Evolutionary conservation across 2,888 invertebrate species (phyloP).

Genomic region (Penaeus monodon): DNA sequence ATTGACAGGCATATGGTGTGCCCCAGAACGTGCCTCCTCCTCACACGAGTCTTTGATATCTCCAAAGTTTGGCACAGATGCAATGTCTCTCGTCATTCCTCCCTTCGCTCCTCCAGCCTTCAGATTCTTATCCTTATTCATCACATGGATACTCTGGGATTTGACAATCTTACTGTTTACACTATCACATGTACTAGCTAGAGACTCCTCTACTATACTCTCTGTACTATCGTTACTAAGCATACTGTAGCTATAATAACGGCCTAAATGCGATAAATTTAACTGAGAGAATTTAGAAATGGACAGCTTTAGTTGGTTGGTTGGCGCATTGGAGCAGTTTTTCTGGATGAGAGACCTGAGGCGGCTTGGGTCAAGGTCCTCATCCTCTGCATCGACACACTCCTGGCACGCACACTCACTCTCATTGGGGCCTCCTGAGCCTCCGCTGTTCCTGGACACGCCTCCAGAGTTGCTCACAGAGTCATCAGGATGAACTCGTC

Average conservation of each 20-base stretch:
- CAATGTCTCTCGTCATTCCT: conserved; percentile 60
- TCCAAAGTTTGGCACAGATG: conserved; percentile 65
- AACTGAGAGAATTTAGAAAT: conserved; percentile 81
- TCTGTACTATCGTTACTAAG: conserved; percentile 79
- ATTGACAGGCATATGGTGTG: conserved; percentile 44
- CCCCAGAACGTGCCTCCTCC: conserved; percentile 3
- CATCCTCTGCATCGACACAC: conserved; percentile 70
- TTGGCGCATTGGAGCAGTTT: conserved; percentile 59
- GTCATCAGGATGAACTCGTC: conserved; percentile 68
- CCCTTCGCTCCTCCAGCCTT: conserved; percentile 20
- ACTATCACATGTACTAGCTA: conserved; percentile 64
- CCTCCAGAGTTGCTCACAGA: conserved; percentile 7
- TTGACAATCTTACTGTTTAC: conserved; percentile 62
- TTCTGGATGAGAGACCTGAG: conserved; percentile 60
- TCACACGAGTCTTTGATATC: conserved; percentile 49
- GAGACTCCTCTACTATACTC: conserved; percentile 69
- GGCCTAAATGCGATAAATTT: conserved; percentile 77
- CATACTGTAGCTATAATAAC: conserved; percentile 80
- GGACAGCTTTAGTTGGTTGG: conserved; percentile 65
- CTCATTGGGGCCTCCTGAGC: conserved; percentile 66
- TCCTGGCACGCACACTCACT: conserved; percentile 71
- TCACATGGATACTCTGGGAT: conserved; percentile 62
- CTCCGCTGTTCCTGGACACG: neutral
- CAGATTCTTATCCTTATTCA: conserved; percentile 59
- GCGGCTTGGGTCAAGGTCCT: conserved; percentile 61